Conservation (phyloP, 2,113 vertebrate genomes). For the Neotoma lepida region DNA sequence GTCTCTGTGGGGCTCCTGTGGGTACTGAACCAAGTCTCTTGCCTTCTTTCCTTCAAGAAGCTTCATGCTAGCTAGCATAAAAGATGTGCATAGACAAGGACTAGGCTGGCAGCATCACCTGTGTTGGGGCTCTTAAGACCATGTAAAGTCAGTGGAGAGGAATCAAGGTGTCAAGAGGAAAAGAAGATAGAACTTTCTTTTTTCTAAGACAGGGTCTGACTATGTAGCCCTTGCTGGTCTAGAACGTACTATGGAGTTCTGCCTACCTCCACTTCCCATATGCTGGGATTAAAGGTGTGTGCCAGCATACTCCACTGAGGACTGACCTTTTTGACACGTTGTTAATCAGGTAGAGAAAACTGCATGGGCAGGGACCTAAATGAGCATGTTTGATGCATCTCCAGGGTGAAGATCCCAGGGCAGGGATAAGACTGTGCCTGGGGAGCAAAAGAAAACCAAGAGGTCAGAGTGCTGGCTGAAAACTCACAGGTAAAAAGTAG, state of each 20-base stretch:
- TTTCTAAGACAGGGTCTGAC: background rate
- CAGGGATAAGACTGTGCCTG: background rate
- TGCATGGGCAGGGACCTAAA: background rate
- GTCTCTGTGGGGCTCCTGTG: background rate
- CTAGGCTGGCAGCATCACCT: rapidly evolving
- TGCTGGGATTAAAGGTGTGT: background rate
- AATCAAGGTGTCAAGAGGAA: background rate
- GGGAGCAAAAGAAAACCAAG: background rate
- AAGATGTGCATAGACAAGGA: background rate
- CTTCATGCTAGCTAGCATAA: background rate
- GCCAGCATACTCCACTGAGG: no score
- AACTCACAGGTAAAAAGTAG: no score
- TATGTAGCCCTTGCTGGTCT: background rate
- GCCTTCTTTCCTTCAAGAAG: background rate
- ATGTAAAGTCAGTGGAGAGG: background rate
- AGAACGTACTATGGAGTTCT: background rate
- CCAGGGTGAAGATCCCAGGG: background rate
- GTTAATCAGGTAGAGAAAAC: background rate
- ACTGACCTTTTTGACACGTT: background rate
- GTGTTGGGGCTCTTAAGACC: background rate
- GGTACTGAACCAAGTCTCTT: background rate
- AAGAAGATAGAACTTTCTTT: background rate
- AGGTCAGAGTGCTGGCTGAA: background rate
- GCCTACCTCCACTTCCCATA: background rate
- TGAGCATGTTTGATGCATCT: background rate